Conservation (phyloP, 2,113 vertebrate species). For the Chamaea fasciata region DNA sequence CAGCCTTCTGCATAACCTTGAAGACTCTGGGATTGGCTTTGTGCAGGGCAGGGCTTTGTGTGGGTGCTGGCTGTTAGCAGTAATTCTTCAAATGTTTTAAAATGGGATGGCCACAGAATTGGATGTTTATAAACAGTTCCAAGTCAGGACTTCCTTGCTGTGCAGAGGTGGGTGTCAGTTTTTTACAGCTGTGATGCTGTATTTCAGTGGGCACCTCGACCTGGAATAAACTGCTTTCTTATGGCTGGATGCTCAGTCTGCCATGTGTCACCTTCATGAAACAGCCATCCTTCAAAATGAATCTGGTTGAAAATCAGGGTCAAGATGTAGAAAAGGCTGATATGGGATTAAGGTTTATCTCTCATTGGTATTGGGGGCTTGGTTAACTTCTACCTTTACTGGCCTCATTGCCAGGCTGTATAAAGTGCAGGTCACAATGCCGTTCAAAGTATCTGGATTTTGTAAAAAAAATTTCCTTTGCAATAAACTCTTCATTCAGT, state of each 20-base stretch:
- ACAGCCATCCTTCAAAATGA: neutral
- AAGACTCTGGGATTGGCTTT: neutral
- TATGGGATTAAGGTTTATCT: neutral
- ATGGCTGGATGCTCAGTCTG: neutral
- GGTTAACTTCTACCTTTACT: neutral
- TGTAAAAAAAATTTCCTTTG: neutral
- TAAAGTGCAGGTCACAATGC: neutral
- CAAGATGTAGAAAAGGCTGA: neutral
- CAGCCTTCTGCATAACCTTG: fast-evolving
- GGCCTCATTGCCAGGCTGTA: neutral
- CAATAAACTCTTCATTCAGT: neutral
- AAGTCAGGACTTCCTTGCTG: neutral
- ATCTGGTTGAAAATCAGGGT: neutral
- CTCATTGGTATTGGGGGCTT: neutral
- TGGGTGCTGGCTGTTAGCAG: neutral
- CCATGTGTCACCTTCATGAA: fast-evolving
- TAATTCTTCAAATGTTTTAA: neutral
- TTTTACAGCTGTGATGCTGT: neutral
- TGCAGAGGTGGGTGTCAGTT: neutral
- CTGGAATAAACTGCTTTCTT: neutral
- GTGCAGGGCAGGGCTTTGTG: neutral
- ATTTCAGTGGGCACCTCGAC: fast-evolving
- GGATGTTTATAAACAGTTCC: neutral
- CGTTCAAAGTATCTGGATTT: neutral
- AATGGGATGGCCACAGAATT: neutral